Conservation (phyloP, 2,113 vertebrate species). For the Callorhinus ursinus region DNA sequence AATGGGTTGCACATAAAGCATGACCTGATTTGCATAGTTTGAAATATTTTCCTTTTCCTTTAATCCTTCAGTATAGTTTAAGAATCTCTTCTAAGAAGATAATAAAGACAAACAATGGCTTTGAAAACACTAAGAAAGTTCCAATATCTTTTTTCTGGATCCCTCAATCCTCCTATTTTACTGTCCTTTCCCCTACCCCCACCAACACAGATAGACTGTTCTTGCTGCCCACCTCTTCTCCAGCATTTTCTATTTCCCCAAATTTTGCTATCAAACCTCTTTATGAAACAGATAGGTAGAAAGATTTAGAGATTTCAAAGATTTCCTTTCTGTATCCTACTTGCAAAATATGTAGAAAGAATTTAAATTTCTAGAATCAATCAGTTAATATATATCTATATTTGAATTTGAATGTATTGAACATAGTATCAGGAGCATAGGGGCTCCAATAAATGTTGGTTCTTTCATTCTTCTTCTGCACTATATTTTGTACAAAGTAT, state of each 20-base stretch:
- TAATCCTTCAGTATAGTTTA: background rate
- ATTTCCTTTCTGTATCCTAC: background rate
- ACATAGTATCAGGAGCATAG: background rate
- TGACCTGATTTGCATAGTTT: background rate
- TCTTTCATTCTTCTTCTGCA: background rate
- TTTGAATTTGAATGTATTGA: background rate
- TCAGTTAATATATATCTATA: background rate
- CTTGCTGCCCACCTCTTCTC: background rate
- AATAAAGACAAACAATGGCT: background rate
- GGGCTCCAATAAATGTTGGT: background rate
- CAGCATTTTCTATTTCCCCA: background rate
- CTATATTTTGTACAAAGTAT: background rate
- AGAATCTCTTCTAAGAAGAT: background rate
- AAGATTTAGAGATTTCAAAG: background rate
- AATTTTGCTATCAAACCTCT: background rate
- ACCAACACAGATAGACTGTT: no score
- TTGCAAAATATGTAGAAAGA: background rate
- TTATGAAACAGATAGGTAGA: background rate
- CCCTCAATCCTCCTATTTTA: background rate
- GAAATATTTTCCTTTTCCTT: background rate
- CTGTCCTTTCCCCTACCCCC: background rate
- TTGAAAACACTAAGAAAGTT: background rate
- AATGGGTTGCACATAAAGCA: background rate
- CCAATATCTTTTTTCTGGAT: background rate
- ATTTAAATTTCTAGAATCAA: background rate